Conservation (phyloP, 2,888 invertebrate genomes). For the Leptinotarsa tumamoca region DNA sequence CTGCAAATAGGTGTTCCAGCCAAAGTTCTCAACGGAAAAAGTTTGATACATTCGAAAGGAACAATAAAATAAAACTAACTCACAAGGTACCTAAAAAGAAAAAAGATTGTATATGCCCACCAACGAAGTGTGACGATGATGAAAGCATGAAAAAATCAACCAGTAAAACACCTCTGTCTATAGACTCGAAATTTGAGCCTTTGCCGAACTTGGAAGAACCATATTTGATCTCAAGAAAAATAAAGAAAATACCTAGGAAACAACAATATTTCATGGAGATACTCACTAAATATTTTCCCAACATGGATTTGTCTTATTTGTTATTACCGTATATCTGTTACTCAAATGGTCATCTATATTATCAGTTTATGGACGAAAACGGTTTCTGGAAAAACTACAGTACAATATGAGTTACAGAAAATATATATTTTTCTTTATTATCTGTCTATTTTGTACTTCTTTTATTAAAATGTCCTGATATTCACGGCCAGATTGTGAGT, state of each 20-base stretch:
- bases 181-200: conserved; percentile 30
- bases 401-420: conserved; percentile 39
- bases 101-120: not conserved
- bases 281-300: conserved; percentile 56
- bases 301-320: conserved; percentile 52
- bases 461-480: no score
- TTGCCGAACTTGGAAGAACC: conserved; percentile 31
- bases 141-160: conserved; percentile 6
- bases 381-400: conserved; percentile 54
- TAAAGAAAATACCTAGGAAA: conserved; percentile 41
- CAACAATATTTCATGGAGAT: conserved; percentile 57
- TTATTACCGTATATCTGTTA: conserved; percentile 61
- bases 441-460: no score
- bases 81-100: not conserved
- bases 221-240: conserved; percentile 32
- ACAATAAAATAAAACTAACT: not conserved
- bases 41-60: not conserved
- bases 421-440: not conserved
- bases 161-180: conserved; percentile 26
- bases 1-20: conserved; percentile 17
- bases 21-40: not conserved
- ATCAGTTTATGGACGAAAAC: conserved; percentile 56
- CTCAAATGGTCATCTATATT: conserved; percentile 60
- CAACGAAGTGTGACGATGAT: not conserved
- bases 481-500: no score